Evolutionary conservation across 2,113 vertebrate species (phyloP).

Genomic region (Cryptomyrus ogoouensis): DNA sequence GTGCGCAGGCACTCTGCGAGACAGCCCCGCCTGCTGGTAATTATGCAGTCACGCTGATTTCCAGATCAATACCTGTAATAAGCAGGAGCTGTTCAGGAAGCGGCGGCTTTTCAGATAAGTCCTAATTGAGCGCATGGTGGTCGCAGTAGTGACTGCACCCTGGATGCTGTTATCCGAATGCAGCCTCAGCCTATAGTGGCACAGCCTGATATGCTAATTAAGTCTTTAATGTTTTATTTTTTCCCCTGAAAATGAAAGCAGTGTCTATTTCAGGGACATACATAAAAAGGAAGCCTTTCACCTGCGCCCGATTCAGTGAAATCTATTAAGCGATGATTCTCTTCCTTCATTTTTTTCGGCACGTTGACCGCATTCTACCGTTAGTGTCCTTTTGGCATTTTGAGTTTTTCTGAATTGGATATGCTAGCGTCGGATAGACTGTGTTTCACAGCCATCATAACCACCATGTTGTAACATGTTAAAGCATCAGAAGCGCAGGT

Average conservation of each 20-base stretch:
- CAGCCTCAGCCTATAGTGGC: neutral
- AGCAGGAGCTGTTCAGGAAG: neutral
- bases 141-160: neutral
- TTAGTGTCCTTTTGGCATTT: neutral
- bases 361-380: neutral
- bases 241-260: neutral
- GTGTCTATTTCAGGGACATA: neutral
- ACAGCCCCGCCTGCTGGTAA: neutral
- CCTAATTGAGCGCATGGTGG: neutral
- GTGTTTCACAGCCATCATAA: neutral
- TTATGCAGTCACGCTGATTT: neutral
- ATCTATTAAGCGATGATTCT: neutral
- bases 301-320: neutral
- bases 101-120: neutral
- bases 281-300: neutral
- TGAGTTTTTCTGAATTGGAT: neutral
- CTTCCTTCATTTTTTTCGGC: neutral
- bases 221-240: neutral
- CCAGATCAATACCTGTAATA: slow-evolving; percentile 8
- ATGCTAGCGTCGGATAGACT: neutral
- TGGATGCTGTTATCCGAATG: neutral
- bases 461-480: neutral
- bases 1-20: neutral
- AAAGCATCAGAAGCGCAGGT: neutral
- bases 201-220: neutral